Conservation (phyloP, 2,888 invertebrate species). For the Oligia fasciuncula region DNA sequence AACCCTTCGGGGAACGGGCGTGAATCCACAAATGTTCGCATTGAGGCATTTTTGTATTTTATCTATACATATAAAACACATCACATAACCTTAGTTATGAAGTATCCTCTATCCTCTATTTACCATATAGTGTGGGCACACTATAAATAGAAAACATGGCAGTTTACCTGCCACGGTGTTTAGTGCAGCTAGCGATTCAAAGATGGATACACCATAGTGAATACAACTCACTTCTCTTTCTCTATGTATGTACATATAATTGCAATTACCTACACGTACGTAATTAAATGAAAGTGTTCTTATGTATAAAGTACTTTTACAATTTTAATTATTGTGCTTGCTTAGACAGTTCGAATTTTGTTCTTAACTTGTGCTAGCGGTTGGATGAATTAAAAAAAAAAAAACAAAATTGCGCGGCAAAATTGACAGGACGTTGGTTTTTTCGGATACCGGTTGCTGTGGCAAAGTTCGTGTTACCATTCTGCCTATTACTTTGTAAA, state of each 20-base stretch:
- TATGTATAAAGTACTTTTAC: conserved; percentile 48
- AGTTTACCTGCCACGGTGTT: conserved; percentile 67
- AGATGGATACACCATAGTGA: conserved; percentile 63
- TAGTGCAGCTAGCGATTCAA: conserved; percentile 65
- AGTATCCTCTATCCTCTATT: conserved; percentile 59
- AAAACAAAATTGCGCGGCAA: conserved; percentile 33
- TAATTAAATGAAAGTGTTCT: conserved; percentile 64
- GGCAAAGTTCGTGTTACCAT: not conserved
- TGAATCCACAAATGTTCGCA: not conserved
- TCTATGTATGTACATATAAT: conserved; percentile 41
- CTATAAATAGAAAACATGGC: conserved; percentile 76
- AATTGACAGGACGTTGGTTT: conserved; percentile 1
- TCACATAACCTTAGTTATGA: conserved; percentile 20
- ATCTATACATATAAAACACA: conserved; percentile 10
- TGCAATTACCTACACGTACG: conserved; percentile 46
- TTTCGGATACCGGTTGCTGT: conserved; percentile 18
- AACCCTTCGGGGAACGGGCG: not conserved
- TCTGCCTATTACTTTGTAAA: not conserved
- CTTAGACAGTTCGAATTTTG: conserved; percentile 18
- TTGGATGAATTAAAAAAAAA: not conserved
- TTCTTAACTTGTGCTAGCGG: conserved; percentile 13
- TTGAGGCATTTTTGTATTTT: not conserved
- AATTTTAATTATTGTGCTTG: conserved; percentile 21
- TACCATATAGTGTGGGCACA: conserved; percentile 66
- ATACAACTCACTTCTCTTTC: conserved; percentile 51